Evolutionary conservation across 2,113 vertebrate genomes (phyloP).

Genomic region (Corythornis cristatus): DNA sequence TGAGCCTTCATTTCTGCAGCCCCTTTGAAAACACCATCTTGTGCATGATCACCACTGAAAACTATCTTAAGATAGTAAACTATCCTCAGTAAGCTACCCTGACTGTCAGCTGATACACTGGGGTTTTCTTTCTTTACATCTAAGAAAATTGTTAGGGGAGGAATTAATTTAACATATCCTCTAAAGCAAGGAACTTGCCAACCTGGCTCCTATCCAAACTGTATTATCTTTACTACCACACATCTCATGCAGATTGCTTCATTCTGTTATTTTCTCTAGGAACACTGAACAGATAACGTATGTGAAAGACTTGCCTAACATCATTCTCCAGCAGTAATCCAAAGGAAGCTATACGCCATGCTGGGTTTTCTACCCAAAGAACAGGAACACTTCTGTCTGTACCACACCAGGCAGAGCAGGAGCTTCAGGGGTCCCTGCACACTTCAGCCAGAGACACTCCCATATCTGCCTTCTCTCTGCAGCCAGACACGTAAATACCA

Average conservation of each 20-base stretch:
- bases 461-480: fast-evolving
- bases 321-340: neutral
- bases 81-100: neutral
- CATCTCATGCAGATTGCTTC: neutral
- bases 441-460: neutral
- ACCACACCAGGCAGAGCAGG: fast-evolving
- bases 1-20: neutral
- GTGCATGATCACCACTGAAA: fast-evolving
- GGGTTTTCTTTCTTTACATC: neutral
- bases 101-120: neutral
- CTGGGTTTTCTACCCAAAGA: neutral
- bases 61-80: neutral
- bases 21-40: neutral
- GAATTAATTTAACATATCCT: neutral
- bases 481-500: fast-evolving
- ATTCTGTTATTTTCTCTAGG: neutral
- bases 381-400: neutral
- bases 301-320: neutral
- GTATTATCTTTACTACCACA: neutral
- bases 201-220: neutral
- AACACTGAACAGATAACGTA: fast-evolving
- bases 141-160: neutral
- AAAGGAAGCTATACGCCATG: neutral
- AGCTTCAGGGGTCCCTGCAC: neutral
- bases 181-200: neutral